Conservation (phyloP, 2,113 vertebrate species). For the Clarias macrocephalus region DNA sequence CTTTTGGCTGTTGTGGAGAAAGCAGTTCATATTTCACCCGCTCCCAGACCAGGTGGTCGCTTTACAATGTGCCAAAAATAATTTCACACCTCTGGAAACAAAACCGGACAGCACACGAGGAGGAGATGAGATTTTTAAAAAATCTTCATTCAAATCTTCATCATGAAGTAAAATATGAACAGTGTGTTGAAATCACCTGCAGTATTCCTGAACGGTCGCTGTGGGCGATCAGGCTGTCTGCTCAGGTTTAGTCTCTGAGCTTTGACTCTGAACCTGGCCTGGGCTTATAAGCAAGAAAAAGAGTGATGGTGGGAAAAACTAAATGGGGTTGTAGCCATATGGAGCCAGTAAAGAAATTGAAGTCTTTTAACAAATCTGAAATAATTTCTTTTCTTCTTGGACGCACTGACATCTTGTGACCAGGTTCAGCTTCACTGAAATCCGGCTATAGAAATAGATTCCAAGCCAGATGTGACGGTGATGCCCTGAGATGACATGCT, state of each 20-base stretch:
- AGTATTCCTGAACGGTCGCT: background rate
- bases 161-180: background rate
- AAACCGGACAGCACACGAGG: background rate
- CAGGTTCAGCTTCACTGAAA: background rate
- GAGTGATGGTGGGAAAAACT: background rate
- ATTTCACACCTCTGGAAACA: background rate
- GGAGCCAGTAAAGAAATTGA: background rate
- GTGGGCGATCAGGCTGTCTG: background rate
- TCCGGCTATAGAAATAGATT: background rate
- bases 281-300: background rate
- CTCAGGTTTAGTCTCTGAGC: background rate
- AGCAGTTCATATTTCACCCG: background rate
- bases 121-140: background rate
- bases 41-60: background rate
- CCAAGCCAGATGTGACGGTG: background rate
- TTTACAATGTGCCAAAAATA: background rate
- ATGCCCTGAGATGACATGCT: background rate
- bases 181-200: background rate
- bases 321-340: background rate
- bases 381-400: background rate
- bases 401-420: background rate
- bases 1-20: background rate
- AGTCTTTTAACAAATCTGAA: background rate
- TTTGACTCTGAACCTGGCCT: background rate
- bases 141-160: background rate